Conservation (phyloP, 2,797 vertebrate genomes). For the Sebastes nivosus region DNA sequence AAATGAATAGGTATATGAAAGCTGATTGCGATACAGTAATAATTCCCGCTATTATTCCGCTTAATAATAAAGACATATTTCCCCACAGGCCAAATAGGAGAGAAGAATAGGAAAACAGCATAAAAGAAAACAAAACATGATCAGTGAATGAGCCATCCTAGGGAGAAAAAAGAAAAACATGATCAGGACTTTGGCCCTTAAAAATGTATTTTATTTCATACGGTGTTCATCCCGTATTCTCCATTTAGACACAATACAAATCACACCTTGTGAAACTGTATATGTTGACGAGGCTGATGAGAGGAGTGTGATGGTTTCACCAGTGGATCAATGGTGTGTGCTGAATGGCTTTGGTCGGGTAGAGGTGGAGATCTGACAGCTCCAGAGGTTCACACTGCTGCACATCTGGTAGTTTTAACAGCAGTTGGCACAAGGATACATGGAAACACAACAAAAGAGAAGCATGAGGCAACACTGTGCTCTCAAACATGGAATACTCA, state of each 20-base stretch:
- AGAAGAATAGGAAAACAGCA: no score
- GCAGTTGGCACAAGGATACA: constrained; percentile 27
- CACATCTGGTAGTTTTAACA: constrained; percentile 44
- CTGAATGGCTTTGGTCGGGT: constrained; percentile 62
- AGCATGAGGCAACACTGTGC: constrained; percentile 88
- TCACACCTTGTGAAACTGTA: neutral
- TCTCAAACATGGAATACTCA: constrained; percentile 88
- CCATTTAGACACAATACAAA: neutral
- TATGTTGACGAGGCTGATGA: neutral
- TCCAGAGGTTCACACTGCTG: constrained; percentile 44
- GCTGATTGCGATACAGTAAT: no score
- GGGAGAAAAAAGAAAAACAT: no score
- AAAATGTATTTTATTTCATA: no score
- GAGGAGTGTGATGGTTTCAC: constrained; percentile 10
- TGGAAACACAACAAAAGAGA: constrained; percentile 72
- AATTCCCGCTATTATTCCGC: no score
- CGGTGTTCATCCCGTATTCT: no score
- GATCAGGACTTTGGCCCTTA: no score
- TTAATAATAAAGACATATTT: no score
- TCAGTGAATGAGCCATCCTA: no score
- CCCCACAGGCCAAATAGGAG: no score
- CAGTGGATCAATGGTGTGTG: constrained; percentile 67
- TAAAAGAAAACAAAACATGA: no score
- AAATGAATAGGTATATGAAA: no score
- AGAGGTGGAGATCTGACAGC: constrained; percentile 60